Evolutionary conservation across 2,888 invertebrate species (phyloP).

Genomic region (Euplagia quadripunctaria): DNA sequence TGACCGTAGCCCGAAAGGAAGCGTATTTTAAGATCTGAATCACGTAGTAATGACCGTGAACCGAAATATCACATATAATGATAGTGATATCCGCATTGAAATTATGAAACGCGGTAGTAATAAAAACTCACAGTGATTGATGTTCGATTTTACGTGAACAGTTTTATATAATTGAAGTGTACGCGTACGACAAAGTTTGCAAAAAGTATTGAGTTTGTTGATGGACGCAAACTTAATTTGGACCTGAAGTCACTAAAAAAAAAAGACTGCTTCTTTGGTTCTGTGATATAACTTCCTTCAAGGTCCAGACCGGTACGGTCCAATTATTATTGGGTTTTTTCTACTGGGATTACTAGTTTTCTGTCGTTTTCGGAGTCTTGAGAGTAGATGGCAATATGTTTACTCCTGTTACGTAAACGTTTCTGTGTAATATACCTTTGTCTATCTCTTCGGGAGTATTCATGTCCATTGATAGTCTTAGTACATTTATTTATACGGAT

Average conservation of each 20-base stretch:
- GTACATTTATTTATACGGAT: not conserved
- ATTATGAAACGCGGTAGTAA: conserved; percentile 41
- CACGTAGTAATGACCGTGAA: conserved; percentile 49
- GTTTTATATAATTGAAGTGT: not conserved
- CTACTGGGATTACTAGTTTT: too few relatives aligned
- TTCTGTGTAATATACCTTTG: not conserved
- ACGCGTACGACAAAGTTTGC: too few relatives aligned
- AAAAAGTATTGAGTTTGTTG: too few relatives aligned
- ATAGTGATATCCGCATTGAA: conserved; percentile 53
- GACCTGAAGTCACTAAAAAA: too few relatives aligned
- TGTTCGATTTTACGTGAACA: not conserved
- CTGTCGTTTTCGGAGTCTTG: too few relatives aligned
- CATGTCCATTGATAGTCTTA: not conserved
- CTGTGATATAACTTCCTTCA: too few relatives aligned
- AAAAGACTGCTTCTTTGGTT: too few relatives aligned
- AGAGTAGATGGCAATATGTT: not conserved
- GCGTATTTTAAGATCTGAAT: conserved; percentile 20
- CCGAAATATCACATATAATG: conserved; percentile 51
- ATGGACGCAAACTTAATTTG: too few relatives aligned
- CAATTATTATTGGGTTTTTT: too few relatives aligned
- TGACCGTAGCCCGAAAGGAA: conserved; percentile 1
- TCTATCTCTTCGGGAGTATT: not conserved
- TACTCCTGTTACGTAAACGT: not conserved
- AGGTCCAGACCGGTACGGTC: too few relatives aligned
- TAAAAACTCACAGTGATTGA: not conserved